Evolutionary conservation across 2,797 vertebrate species (phyloP).

Genomic region (Phaenicophaeus curvirostris): DNA sequence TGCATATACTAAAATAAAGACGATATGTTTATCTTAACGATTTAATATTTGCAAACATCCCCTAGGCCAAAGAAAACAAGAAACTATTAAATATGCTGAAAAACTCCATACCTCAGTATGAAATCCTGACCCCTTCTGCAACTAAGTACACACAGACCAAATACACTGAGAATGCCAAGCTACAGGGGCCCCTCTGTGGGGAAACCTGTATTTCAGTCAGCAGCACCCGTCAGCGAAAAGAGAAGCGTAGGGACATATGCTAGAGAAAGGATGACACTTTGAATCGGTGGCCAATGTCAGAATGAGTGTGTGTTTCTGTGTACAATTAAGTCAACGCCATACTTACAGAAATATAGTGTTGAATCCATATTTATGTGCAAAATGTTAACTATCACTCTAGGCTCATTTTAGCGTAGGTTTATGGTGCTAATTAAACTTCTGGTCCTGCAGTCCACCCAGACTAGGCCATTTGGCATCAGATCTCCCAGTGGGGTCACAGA

Average conservation of each 20-base stretch:
- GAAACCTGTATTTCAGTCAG: constrained; percentile 52
- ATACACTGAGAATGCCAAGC: constrained; percentile 59
- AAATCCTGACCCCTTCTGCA: constrained; percentile 71
- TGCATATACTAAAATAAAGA: neutral
- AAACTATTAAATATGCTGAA: constrained; percentile 56
- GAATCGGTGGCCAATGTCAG: neutral
- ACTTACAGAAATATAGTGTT: rapidly evolving
- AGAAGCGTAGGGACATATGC: neutral
- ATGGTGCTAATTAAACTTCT: rapidly evolving
- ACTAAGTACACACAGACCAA: constrained; percentile 61
- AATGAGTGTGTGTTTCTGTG: neutral
- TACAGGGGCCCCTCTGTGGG: constrained; percentile 61
- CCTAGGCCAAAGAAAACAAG: constrained; percentile 40
- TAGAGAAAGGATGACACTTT: neutral
- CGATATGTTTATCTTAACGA: neutral
- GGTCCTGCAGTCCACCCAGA: neutral
- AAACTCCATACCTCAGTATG: constrained; percentile 63
- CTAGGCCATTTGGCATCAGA: neutral
- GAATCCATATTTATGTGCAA: neutral
- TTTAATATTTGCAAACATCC: neutral
- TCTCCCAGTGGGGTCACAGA: neutral
- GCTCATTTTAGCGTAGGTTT: neutral
- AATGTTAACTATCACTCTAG: neutral
- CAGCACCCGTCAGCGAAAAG: constrained; percentile 1
- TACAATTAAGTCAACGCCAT: neutral